Evolutionary conservation across 1,140 invertebrate genomes (phyloP).

Genomic region (Drosophila yakuba): DNA sequence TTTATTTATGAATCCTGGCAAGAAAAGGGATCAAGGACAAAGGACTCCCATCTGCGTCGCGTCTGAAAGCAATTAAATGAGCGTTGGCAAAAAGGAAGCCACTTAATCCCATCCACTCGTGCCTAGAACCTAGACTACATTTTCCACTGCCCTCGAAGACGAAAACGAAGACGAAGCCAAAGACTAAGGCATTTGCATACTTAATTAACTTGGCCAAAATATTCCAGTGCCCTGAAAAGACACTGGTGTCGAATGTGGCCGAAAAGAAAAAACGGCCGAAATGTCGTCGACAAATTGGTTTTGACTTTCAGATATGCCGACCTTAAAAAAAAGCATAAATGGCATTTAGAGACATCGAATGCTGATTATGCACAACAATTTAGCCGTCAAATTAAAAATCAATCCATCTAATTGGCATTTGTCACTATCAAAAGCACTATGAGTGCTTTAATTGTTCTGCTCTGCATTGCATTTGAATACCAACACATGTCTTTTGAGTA

Average conservation of each 20-base stretch:
- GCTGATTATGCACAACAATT: too few relatives aligned
- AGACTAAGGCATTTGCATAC: slow-evolving; percentile 73
- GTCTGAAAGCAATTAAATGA: slow-evolving; percentile 73
- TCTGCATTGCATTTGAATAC: too few relatives aligned
- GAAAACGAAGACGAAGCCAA: background rate
- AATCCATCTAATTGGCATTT: background rate
- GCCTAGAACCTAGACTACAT: background rate
- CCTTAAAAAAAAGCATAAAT: background rate
- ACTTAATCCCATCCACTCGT: slow-evolving; percentile 62
- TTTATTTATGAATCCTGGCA: slow-evolving; percentile 50
- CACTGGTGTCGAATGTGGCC: background rate
- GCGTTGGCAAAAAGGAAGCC: slow-evolving; percentile 62
- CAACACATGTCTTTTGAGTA: background rate
- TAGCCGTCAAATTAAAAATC: too few relatives aligned
- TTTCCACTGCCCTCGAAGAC: background rate
- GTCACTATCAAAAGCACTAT: background rate
- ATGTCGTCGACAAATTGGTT: background rate
- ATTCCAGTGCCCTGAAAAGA: slow-evolving; percentile 9
- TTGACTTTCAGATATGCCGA: background rate
- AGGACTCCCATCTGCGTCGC: slow-evolving; percentile 40
- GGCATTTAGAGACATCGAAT: too few relatives aligned
- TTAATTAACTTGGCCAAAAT: slow-evolving; percentile 74
- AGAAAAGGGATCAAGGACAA: slow-evolving; percentile 17
- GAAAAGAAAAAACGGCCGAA: background rate
- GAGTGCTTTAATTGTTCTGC: too few relatives aligned